Percentiles rank a stretch among this genome's conserved stretches.
These are phyloP conservation scores for Taeniopygia guttata DNA, from an alignment of 2,797 vertebrate genomes.

Conservation along the genomic window DNA sequence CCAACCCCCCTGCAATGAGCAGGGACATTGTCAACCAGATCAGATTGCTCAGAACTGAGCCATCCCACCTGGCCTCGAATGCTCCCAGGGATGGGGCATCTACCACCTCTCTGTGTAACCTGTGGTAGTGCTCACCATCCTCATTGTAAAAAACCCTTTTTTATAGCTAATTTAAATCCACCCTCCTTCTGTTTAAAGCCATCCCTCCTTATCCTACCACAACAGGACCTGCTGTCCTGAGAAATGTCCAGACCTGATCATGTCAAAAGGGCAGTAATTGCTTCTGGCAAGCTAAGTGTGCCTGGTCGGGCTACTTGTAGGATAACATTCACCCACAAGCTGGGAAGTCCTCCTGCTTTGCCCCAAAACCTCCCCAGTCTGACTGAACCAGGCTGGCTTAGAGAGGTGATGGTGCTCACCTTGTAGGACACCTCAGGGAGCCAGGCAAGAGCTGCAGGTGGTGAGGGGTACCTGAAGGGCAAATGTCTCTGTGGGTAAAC, in stretches of 20 bases:
- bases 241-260: background rate
- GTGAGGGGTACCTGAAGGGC: background rate
- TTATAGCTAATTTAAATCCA: background rate
- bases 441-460: background rate
- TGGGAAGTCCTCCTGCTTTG: background rate
- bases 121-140: background rate
- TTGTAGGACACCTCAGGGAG: background rate
- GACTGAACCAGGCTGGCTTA: background rate
- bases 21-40: background rate
- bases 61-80: background rate
- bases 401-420: background rate
- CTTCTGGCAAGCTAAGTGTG: background rate
- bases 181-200: background rate
- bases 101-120: background rate
- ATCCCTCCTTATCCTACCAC: background rate
- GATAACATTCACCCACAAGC: too few relatives aligned
- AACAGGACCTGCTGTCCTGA: background rate
- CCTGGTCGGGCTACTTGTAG: background rate
- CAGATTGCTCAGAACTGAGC: background rate
- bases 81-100: background rate
- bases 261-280: fast-evolving
- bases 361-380: background rate
- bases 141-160: background rate
- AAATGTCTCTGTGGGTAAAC: fast-evolving
- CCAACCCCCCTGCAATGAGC: background rate